Evolutionary conservation across 2,888 invertebrate species (phyloP).

Genomic region (Apodemia zela): DNA sequence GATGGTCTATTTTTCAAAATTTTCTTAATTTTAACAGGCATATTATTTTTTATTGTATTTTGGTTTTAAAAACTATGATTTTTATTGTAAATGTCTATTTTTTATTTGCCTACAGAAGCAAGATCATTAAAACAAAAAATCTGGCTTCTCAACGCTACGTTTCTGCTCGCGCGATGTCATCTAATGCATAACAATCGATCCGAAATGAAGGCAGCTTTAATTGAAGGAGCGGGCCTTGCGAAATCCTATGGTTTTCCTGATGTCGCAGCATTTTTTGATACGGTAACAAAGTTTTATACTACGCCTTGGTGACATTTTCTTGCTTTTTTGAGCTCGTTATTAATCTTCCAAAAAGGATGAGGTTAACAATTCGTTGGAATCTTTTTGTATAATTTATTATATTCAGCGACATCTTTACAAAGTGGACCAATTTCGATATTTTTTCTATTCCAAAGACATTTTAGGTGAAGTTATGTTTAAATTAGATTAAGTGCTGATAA

Average conservation of each 20-base stretch:
- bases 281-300: slow-evolving; percentile 41
- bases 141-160: slow-evolving; percentile 63
- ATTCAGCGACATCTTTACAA: no score
- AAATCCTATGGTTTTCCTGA: slow-evolving; percentile 45
- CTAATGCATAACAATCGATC: slow-evolving; percentile 65
- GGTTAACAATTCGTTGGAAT: no score
- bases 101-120: not conserved
- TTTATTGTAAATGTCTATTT: not conserved
- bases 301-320: not conserved
- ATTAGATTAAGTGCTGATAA: no score
- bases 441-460: no score
- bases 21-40: no score
- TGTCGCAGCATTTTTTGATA: slow-evolving; percentile 62
- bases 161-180: slow-evolving; percentile 63
- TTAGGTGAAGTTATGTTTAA: no score
- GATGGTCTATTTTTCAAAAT: no score
- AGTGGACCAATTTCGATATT: no score
- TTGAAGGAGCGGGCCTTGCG: slow-evolving; percentile 44
- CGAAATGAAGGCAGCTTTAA: slow-evolving; percentile 58
- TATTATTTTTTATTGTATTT: no score
- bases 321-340: not conserved
- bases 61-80: no score
- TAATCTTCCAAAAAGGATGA: not conserved
- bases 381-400: no score
- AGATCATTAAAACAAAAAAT: slow-evolving; percentile 39